Evolutionary conservation across 2,113 vertebrate genomes (phyloP).

Genomic region (Zapus hudsonius): DNA sequence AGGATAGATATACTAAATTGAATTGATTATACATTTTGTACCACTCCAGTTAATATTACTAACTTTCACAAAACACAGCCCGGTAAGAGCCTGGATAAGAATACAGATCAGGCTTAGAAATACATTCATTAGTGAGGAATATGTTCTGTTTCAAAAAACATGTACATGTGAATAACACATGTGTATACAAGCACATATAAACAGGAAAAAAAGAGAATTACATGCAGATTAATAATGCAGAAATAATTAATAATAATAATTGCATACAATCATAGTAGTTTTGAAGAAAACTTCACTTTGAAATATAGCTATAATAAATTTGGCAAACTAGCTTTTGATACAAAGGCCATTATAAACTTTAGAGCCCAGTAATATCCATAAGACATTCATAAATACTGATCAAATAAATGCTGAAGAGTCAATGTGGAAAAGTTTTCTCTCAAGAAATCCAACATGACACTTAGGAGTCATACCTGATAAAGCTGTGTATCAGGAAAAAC

Average conservation of each 20-base stretch:
- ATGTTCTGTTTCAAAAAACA: constrained; percentile 1
- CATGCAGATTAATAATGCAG: not conserved
- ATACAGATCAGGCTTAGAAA: not conserved
- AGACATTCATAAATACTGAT: not conserved
- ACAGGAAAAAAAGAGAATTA: constrained; percentile 33
- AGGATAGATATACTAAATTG: not conserved
- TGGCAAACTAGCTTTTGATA: not conserved
- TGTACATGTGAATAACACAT: not conserved
- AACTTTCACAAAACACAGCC: not conserved
- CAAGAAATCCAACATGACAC: constrained; percentile 2
- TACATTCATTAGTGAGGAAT: not conserved
- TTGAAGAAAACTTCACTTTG: constrained; percentile 46
- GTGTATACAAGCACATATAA: not conserved
- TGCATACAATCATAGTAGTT: not conserved
- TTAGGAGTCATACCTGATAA: constrained; percentile 53
- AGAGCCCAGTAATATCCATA: not conserved
- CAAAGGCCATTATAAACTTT: not conserved
- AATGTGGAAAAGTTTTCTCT: not conserved
- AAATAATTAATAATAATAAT: too few species aligned
- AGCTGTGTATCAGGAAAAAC: constrained; percentile 49
- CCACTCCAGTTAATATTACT: not conserved
- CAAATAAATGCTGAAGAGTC: not conserved
- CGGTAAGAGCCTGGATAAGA: constrained; percentile 39
- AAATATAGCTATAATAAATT: not conserved
- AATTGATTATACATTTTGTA: not conserved